Percentiles rank a stretch among this genome's conserved stretches.
Evolutionary conservation across 1,140 invertebrate genomes (phyloP).

Genomic region (Drosophila punjabiensis): DNA sequence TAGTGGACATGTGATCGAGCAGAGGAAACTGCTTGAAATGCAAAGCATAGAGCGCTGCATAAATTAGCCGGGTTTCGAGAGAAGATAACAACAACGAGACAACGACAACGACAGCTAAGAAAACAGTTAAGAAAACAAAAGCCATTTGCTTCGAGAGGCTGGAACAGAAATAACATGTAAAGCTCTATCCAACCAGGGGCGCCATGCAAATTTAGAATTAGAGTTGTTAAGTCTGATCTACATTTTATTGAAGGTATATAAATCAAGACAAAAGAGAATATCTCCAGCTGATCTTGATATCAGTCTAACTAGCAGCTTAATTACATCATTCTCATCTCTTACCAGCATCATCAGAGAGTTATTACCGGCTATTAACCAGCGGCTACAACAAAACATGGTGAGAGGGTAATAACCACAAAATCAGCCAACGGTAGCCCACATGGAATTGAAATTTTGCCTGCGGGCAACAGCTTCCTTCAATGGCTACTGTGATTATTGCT

Average conservation of each 20-base stretch:
- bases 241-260: constrained; percentile 8
- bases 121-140: constrained; percentile 40
- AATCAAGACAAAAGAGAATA: background rate
- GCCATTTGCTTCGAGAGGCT: constrained; percentile 2
- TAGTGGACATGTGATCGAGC: constrained; percentile 40
- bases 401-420: constrained; percentile 5
- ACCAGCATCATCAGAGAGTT: constrained; percentile 19
- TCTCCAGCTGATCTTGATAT: constrained; percentile 3
- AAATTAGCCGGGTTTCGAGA: constrained; percentile 51
- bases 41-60: constrained; percentile 65
- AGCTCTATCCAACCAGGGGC: background rate
- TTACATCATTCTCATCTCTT: constrained; percentile 19
- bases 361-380: constrained; percentile 23
- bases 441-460: constrained; percentile 15
- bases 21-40: constrained; percentile 70
- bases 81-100: constrained; percentile 21
- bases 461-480: constrained; percentile 32
- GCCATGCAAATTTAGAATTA: constrained; percentile 10
- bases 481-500: constrained; percentile 36
- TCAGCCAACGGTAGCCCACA: constrained; percentile 36
- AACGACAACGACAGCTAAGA: background rate
- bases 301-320: constrained; percentile 20
- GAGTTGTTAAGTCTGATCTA: constrained; percentile 5
- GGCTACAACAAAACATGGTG: background rate
- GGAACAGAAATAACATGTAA: constrained; percentile 14